phyloP scores from a whole-genome alignment of 2,797 vertebrate genomes.

The Enteromius paludinosus region DNA sequence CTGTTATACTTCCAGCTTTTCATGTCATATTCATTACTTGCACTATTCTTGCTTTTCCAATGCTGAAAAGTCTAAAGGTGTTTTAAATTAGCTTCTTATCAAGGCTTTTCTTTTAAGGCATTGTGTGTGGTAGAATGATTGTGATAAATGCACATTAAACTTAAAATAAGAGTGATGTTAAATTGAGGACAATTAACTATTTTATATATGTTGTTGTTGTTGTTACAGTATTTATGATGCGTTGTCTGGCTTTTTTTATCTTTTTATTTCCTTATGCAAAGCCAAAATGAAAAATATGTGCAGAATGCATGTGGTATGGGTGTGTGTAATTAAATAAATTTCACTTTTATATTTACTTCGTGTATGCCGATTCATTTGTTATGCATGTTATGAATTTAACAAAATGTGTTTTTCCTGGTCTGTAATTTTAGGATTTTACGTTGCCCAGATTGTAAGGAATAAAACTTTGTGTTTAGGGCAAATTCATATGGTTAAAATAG shows the following conservation, averaged over 20 bases:
- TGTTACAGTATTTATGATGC: slow-evolving; percentile 47
- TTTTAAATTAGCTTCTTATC: background rate
- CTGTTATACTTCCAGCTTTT: background rate
- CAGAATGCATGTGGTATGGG: slow-evolving; percentile 43
- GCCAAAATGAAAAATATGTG: slow-evolving; percentile 57
- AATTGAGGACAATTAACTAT: background rate
- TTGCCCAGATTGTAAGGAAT: background rate
- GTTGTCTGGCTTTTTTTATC: slow-evolving; percentile 61
- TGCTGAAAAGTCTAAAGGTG: background rate
- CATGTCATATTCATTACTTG: slow-evolving; percentile 21
- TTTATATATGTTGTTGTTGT: slow-evolving; percentile 48
- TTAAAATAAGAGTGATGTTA: background rate
- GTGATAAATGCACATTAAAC: slow-evolving; percentile 20
- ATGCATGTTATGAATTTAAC: background rate
- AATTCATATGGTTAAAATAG: background rate
- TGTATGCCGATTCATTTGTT: background rate
- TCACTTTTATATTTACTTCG: slow-evolving; percentile 56
- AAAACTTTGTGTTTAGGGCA: background rate
- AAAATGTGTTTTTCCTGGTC: background rate
- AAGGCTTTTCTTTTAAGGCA: slow-evolving; percentile 10
- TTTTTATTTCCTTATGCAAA: slow-evolving; percentile 51
- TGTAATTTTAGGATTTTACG: background rate
- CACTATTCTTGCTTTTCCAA: slow-evolving; percentile 20
- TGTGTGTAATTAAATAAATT: slow-evolving; percentile 64
- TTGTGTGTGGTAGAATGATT: slow-evolving; percentile 14